These are phyloP conservation scores for Premnoplex brunnescens DNA, from an alignment of 2,797 vertebrate species.

Conservation along the genomic window DNA sequence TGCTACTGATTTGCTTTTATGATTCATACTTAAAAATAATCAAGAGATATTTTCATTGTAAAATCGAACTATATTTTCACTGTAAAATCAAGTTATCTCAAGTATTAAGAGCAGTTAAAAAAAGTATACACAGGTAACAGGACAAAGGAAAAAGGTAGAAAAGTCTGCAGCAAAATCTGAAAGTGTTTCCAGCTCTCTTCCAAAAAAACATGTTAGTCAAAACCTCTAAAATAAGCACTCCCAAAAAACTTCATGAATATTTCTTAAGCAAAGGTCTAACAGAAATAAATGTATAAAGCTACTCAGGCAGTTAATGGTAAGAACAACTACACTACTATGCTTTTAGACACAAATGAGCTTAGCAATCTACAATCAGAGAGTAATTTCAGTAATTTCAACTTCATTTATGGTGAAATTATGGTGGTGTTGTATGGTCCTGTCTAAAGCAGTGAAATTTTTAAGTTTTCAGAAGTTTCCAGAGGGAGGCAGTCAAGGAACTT, in stretches of 20 bases:
- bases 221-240: background rate
- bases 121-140: background rate
- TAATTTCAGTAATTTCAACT: background rate
- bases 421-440: background rate
- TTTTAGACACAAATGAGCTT: background rate
- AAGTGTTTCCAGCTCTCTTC: background rate
- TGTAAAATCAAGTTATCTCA: background rate
- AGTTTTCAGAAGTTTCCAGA: slow-evolving; percentile 11
- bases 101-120: background rate
- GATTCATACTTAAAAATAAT: background rate
- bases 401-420: background rate
- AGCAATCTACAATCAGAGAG: background rate
- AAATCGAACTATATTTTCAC: background rate
- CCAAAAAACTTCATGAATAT: background rate
- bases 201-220: background rate
- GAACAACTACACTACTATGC: background rate
- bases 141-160: background rate
- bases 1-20: background rate
- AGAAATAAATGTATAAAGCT: background rate
- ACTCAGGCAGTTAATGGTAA: background rate
- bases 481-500: slow-evolving; percentile 26
- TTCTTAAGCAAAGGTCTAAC: background rate
- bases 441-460: background rate
- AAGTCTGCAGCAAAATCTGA: background rate
- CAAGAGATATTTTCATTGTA: background rate